Percentiles rank a stretch among this genome's conserved stretches.
phyloP scores from a whole-genome alignment of 2,888 invertebrate species.

The Cerastis rubricosa region DNA sequence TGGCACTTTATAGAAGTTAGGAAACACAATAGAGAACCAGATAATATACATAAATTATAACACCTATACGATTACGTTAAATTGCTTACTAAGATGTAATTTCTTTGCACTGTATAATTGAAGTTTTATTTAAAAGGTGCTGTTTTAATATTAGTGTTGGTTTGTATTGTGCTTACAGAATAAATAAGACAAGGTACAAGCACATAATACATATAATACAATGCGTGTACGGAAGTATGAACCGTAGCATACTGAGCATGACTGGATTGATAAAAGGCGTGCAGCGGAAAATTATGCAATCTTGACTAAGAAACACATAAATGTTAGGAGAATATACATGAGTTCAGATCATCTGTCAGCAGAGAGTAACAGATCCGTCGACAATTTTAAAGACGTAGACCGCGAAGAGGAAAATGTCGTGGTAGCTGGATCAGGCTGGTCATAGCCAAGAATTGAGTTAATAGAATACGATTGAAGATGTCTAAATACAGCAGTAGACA shows the following conservation, averaged over 20 bases:
- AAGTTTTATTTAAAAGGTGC: slow-evolving; percentile 9
- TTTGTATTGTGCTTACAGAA: slow-evolving; percentile 1
- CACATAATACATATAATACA: not conserved
- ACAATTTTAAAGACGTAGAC: not conserved
- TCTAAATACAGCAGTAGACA: not conserved
- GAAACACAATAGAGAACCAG: no score
- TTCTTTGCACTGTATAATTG: not conserved
- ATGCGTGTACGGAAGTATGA: slow-evolving; percentile 29
- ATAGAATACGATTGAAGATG: not conserved
- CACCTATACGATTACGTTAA: not conserved
- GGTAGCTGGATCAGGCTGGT: not conserved
- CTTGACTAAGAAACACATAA: slow-evolving; percentile 23
- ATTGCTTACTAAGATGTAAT: slow-evolving; percentile 1
- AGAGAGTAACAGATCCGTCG: not conserved
- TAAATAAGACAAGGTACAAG: slow-evolving; percentile 23
- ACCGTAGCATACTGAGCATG: slow-evolving; percentile 23
- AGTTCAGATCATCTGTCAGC: not conserved
- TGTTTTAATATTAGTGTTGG: slow-evolving; percentile 8
- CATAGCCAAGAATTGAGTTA: not conserved
- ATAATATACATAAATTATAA: not conserved
- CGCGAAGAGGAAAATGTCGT: not conserved
- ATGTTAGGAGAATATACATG: not conserved
- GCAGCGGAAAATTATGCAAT: slow-evolving; percentile 41
- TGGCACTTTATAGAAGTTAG: no score
- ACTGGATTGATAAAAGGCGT: slow-evolving; percentile 25